Evolutionary conservation across 2,888 invertebrate genomes (phyloP).

Genomic region (Ectemnius continuus): DNA sequence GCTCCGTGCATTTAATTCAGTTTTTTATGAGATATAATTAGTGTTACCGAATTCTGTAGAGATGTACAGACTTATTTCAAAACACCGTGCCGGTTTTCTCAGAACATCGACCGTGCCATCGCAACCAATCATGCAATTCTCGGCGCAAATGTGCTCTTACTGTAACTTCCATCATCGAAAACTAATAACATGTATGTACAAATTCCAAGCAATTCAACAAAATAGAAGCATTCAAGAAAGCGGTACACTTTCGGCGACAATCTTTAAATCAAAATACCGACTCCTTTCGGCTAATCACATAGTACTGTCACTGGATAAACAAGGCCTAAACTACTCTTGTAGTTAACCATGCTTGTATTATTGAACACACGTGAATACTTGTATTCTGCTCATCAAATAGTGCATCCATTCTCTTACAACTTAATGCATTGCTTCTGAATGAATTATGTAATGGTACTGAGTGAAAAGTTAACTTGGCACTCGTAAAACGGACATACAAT

Average conservation of each 20-base stretch:
- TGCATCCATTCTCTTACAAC: not conserved
- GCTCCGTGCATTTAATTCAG: not conserved
- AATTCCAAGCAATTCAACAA: conserved; percentile 1
- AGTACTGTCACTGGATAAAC: not conserved
- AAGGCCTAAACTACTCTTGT: too few species aligned
- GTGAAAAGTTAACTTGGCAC: too few species aligned
- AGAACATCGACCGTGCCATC: conserved; percentile 44
- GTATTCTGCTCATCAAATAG: not conserved
- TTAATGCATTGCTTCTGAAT: too few species aligned
- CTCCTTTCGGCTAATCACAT: not conserved
- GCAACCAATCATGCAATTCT: conserved; percentile 41
- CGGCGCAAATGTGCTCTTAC: conserved; percentile 61
- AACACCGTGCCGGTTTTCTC: conserved; percentile 41
- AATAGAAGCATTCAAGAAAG: too few species aligned
- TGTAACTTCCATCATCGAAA: conserved; percentile 65
- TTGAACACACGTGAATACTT: not conserved
- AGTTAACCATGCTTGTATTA: conserved; percentile 4
- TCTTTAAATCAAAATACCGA: conserved; percentile 2
- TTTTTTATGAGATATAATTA: not conserved
- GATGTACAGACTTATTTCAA: conserved; percentile 66
- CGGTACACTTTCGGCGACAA: too few species aligned
- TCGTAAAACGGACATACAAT: too few species aligned
- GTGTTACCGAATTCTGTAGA: conserved; percentile 17
- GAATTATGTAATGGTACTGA: too few species aligned
- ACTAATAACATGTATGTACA: conserved; percentile 58